Evolutionary conservation across 2,113 vertebrate species (phyloP), one percentile per base, ranked within the genome.

Genomic region (Oceanites oceanicus): DNA sequence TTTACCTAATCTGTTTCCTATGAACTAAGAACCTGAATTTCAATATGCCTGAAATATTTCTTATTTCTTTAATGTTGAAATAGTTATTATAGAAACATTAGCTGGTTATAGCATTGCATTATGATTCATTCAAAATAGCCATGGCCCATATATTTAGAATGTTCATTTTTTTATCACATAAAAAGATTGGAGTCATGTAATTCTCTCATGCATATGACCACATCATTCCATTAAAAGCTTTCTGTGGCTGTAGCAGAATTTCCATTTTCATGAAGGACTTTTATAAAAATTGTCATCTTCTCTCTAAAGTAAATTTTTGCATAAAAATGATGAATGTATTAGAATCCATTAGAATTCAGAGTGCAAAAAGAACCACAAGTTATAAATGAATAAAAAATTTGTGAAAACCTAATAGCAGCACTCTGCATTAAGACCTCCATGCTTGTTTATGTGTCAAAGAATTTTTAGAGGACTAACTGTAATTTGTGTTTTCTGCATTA

Each of bases 181-280:
- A 76, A 76, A 76, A 89, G 90, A 92, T 23, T 70, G 68, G 85
- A 83, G 53, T 49, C 45, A 32, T 88, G 90, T 90, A 94, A 85
- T 94, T 95, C 93, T 95, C 63, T 94, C 94, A 80, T 84, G 78
- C 94, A 55, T 78, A 92, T 63, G 94, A 96, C 96, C 96, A 96
- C 88, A 94, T 97, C 94, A 91, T 85, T 83, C 93, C 94, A 96
- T 94, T 94, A 97, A 66, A 94, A 97, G 96, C 68, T 77, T 94
- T 90, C 86, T 91, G 66, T 53, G 82, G 81, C 91, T 73, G 67
- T 75, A 86, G 81, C 76, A 87, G 85, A 93, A 91, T 89, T 96
- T 97, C 95, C 95, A 97, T 97, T 98, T 98, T 95, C 90, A 96
- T 92, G 81, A 97, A 92, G 73, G 90, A 95, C 92, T 89, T 97